Evolutionary conservation across 1,140 invertebrate species (phyloP).

Genomic region (Melitaea cinxia): DNA sequence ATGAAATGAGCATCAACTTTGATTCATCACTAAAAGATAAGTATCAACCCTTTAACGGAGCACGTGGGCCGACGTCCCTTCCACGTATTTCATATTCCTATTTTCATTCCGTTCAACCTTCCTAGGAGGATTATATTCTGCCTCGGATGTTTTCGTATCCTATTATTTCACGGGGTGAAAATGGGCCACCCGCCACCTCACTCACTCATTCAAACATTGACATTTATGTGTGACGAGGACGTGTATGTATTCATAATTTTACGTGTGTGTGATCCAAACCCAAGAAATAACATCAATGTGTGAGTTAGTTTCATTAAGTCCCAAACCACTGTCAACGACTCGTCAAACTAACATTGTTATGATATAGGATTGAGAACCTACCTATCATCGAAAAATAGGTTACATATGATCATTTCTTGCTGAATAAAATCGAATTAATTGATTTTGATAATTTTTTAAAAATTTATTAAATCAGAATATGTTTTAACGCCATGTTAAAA

Average conservation of each 20-base stretch:
- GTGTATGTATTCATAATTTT: constrained; percentile 30
- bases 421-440: no score
- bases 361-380: constrained; percentile 54
- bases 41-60: constrained; percentile 67
- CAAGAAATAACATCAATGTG: constrained; percentile 38
- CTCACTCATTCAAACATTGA: constrained; percentile 56
- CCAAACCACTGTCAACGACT: constrained; percentile 77
- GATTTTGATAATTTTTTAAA: background rate
- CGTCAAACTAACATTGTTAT: constrained; percentile 78
- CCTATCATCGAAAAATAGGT: constrained; percentile 54
- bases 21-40: constrained; percentile 68
- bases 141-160: constrained; percentile 80
- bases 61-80: constrained; percentile 71
- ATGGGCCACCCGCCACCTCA: constrained; percentile 79
- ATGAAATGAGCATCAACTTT: constrained; percentile 59
- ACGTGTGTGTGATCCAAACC: constrained; percentile 44
- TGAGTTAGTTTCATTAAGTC: constrained; percentile 67
- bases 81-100: constrained; percentile 78
- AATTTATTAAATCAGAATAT: no score
- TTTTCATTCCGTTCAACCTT: constrained; percentile 76
- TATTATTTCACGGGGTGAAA: constrained; percentile 81
- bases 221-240: constrained; percentile 43
- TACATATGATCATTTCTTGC: background rate
- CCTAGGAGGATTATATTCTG: constrained; percentile 79
- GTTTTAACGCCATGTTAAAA: no score